These are phyloP conservation scores for Mergus octosetaceus DNA, from an alignment of 2,797 vertebrate genomes.

Conservation along the genomic window DNA sequence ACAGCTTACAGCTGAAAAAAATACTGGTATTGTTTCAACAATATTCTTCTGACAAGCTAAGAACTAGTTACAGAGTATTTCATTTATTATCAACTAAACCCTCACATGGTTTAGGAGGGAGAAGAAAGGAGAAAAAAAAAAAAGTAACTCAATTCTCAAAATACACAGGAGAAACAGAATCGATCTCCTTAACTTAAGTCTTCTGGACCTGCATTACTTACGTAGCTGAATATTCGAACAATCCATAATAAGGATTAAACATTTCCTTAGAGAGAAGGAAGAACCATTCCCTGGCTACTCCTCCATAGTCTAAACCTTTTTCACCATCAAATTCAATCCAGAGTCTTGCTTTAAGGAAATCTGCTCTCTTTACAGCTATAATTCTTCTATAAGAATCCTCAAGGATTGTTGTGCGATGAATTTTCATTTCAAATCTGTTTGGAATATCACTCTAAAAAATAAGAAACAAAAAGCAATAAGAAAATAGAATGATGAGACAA, in stretches of 20 bases:
- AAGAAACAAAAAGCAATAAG: neutral
- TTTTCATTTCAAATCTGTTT: conserved; percentile 95
- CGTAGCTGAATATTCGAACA: conserved; percentile 98
- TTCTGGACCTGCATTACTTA: conserved; percentile 77
- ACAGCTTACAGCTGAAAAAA: neutral
- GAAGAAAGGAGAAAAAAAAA: neutral
- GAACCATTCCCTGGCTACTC: conserved; percentile 97
- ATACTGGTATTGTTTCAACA: neutral
- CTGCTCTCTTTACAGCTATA: conserved; percentile 88
- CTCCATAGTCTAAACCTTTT: conserved; percentile 96
- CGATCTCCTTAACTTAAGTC: neutral
- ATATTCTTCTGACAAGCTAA: neutral
- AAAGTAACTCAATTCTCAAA: neutral
- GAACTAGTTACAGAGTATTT: neutral
- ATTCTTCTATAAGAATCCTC: conserved; percentile 96
- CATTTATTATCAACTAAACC: neutral
- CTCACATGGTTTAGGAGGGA: neutral
- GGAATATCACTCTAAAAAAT: conserved; percentile 89
- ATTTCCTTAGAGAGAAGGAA: conserved; percentile 98
- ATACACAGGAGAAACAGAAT: neutral
- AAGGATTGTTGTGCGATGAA: conserved; percentile 86
- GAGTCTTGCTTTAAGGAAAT: conserved; percentile 93
- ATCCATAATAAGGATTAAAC: conserved; percentile 98
- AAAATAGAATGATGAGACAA: neutral
- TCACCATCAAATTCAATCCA: conserved; percentile 98